Evolutionary conservation across 2,797 vertebrate species (phyloP).

Genomic region (Calcarius lapponicus): DNA sequence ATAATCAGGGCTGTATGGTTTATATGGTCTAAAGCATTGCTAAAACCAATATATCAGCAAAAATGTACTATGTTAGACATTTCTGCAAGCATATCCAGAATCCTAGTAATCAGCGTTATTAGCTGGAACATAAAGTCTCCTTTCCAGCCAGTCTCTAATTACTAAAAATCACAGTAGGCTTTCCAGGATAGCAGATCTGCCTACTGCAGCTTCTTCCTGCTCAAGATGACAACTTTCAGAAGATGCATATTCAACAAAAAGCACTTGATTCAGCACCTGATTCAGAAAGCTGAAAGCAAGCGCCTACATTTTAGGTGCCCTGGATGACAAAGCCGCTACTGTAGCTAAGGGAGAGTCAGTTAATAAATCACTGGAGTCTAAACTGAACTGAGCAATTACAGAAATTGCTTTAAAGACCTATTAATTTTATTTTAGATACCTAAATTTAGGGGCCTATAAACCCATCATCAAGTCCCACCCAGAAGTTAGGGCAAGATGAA

Average conservation of each 20-base stretch:
- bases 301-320: neutral
- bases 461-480: neutral
- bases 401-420: neutral
- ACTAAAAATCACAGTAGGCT: neutral
- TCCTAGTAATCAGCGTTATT: slow-evolving; percentile 5
- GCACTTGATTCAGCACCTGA: neutral
- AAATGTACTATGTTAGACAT: neutral
- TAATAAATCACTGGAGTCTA: neutral
- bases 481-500: neutral
- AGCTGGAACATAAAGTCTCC: neutral
- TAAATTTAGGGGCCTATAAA: neutral
- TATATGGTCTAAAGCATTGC: neutral
- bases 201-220: neutral
- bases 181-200: slow-evolving; percentile 19
- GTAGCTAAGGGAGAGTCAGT: neutral
- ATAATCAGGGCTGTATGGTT: neutral
- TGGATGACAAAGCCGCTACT: neutral
- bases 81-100: slow-evolving; percentile 37
- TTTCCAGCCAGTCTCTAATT: slow-evolving; percentile 26
- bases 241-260: neutral
- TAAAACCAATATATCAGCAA: neutral
- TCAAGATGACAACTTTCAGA: slow-evolving; percentile 4
- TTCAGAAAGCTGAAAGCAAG: neutral
- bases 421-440: neutral
- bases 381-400: neutral